Conservation (phyloP, 2,888 invertebrate genomes). For the Platycheirus albimanus region DNA sequence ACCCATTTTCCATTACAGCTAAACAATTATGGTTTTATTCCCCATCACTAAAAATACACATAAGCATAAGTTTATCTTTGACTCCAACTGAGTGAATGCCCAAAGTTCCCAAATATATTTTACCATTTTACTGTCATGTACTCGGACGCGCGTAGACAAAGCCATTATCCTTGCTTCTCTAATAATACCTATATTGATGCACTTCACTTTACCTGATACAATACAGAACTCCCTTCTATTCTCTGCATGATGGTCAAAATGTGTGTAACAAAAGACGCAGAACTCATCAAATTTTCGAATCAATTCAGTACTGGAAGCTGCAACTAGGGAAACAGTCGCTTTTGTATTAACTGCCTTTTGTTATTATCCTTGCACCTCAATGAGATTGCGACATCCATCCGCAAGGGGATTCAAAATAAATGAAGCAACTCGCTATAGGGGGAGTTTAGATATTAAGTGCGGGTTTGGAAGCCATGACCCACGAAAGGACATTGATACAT, state of each 20-base stretch:
- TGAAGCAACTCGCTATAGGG: background rate
- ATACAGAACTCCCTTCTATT: background rate
- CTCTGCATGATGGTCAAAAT: constrained; percentile 16
- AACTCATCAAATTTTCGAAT: constrained; percentile 51
- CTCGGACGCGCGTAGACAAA: constrained; percentile 35
- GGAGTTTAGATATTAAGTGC: background rate
- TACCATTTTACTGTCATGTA: constrained; percentile 41
- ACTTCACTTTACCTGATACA: background rate
- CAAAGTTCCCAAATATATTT: constrained; percentile 13
- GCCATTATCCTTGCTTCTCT: background rate
- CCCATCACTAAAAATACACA: no score
- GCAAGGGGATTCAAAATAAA: constrained; percentile 11
- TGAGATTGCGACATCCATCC: constrained; percentile 49
- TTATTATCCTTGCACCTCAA: constrained; percentile 30
- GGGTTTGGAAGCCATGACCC: background rate
- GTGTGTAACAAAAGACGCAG: constrained; percentile 51
- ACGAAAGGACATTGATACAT: background rate
- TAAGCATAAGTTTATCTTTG: background rate
- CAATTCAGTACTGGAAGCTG: background rate
- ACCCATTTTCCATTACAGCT: no score
- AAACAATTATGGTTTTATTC: no score
- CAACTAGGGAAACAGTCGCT: background rate
- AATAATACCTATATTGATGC: background rate
- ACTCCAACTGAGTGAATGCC: background rate
- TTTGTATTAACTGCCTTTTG: constrained; percentile 17